phyloP scores from a whole-genome alignment of 2,888 invertebrate genomes.

The Drosophila histrio region DNA sequence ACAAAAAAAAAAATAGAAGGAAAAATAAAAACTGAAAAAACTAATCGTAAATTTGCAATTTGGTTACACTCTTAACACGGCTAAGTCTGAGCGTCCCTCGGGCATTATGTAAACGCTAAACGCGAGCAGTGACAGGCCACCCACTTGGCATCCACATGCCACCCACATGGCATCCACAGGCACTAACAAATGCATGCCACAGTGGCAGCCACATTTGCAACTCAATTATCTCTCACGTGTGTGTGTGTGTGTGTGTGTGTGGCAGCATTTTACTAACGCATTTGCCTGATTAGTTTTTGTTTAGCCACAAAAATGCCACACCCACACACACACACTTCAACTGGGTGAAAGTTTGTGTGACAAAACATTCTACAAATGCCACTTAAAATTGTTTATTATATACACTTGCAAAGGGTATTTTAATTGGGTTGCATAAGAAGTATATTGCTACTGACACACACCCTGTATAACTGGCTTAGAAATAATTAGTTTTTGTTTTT shows the following conservation, averaged over 20 bases:
- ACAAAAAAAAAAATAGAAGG: constrained; percentile 20
- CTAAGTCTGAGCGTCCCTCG: constrained; percentile 16
- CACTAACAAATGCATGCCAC: constrained; percentile 5
- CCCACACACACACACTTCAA: constrained; percentile 25
- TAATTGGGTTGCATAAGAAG: too few relatives aligned
- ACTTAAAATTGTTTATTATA: constrained; percentile 16
- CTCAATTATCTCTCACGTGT: constrained; percentile 51
- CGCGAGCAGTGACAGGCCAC: constrained; percentile 28
- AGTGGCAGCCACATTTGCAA: constrained; percentile 56
- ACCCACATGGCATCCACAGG: constrained; percentile 11
- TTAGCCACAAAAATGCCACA: constrained; percentile 39
- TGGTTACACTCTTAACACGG: constrained; percentile 2
- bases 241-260: neutral
- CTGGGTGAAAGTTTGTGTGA: constrained; percentile 48
- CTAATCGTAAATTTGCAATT: constrained; percentile 28
- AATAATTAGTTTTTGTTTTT: too few relatives aligned
- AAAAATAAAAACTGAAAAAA: too few relatives aligned
- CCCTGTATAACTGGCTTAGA: too few relatives aligned
- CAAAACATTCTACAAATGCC: constrained; percentile 48
- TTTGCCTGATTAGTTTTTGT: constrained; percentile 54
- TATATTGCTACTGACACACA: too few relatives aligned
- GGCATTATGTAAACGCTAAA: constrained; percentile 37
- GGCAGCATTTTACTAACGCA: constrained; percentile 38
- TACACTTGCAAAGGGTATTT: neutral
- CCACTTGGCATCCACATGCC: constrained; percentile 32